Evolutionary conservation across 2,797 vertebrate genomes (phyloP), one percentile per base, ranked within the genome.

Genomic region (Dendrocincla fuliginosa): DNA sequence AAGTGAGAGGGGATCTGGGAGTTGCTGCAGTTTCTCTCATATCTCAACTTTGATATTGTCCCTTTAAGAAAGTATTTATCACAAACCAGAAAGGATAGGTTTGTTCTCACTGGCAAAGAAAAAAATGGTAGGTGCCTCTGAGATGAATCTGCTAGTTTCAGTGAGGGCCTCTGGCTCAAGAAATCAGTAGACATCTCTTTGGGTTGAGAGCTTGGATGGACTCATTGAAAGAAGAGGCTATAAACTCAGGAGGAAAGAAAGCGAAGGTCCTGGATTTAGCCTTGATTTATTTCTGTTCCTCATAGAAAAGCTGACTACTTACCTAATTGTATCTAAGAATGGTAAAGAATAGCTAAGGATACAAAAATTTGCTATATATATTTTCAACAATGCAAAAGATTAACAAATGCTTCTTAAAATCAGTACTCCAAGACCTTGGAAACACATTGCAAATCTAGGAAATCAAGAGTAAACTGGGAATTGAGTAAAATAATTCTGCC

Each of bases 401-500:
- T 35, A 80, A 55, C 17, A 50, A 77, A 22, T 49, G 19, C 32
- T 74, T 67, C n/a, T 27, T 23, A 53, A 89, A 78, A 81, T 73
- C 77, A 85, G 53, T 84, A 35, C 33, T 64, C 74, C 19, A 23
- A 93, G 88, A 92, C 53, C 76, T 24, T 69, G 89, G 86, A 96
- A 97, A 90, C 61, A 78, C 10, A 33, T 70, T 95, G 77, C 85
- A 81, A 93, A 93, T 77, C 67, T 91, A 95, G 93, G 86, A 97
- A 95, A 93, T 93, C 74, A 67, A 71, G 88, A 96, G 75, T 90
- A 97, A 97, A 95, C 87, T 87, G 95, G 91, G 95, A 97, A 94
- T 83, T 82, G 90, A 93, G 88, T 91, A 89, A 96, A 94, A 95
- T 96, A 95, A 97, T 95, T 97, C 95, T 89, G 79, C 77, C 87